A percentile compares a stretch with the other conserved stretches of the same genome.
Conservation (phyloP, 2,113 vertebrate genomes). For the Ammodytes dubius region DNA sequence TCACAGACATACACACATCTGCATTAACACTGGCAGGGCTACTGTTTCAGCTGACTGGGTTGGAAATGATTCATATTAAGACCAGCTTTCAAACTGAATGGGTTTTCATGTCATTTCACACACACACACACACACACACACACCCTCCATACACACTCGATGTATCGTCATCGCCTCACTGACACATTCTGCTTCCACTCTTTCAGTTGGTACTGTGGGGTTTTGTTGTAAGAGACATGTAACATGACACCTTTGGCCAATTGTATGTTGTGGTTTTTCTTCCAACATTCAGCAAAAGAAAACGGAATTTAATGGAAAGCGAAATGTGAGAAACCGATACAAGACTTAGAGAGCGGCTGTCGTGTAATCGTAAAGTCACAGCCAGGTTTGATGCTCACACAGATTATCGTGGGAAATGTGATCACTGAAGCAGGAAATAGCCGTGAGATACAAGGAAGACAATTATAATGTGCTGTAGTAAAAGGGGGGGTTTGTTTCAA, state of each 20-base stretch:
- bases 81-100: constrained; percentile 50
- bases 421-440: constrained; percentile 17
- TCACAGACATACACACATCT: neutral
- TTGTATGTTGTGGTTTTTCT: constrained; percentile 11
- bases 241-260: constrained; percentile 31
- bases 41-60: constrained; percentile 40
- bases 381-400: constrained; percentile 24
- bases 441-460: neutral
- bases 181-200: constrained; percentile 10
- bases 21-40: constrained; percentile 30
- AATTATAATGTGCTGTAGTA: neutral
- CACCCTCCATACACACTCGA: neutral
- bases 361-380: neutral
- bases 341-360: neutral
- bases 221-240: constrained; percentile 26
- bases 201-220: constrained; percentile 28
- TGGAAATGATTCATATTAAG: constrained; percentile 58
- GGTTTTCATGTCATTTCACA: constrained; percentile 42
- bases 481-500: neutral
- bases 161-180: constrained; percentile 30
- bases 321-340: neutral
- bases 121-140: constrained; percentile 15
- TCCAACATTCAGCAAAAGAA: constrained; percentile 16
- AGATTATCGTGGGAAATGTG: constrained; percentile 14
- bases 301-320: constrained; percentile 16